Base-by-base conservation (phyloP, 2,888 invertebrate genomes). In the Hydropsyche betteni region DNA sequence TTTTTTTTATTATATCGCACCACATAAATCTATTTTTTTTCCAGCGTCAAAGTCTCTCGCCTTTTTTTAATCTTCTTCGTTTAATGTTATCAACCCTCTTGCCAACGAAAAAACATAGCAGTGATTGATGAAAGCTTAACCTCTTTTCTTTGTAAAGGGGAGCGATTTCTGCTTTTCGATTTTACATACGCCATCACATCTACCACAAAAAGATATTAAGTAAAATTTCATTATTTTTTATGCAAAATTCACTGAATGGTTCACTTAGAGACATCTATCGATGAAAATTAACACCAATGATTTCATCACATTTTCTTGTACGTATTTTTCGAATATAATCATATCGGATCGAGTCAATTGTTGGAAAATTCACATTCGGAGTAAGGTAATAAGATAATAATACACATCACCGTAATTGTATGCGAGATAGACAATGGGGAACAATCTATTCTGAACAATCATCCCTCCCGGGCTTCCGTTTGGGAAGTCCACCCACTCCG, bases 1-100 rank as follows among this genome's bases (percentile, higher is more conserved):
- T 36, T 58, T 16, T 16, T 16, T 14, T 58, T 58, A 14, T 14
- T 8, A 16, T n/a, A 64, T 64, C 61, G 33, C 61, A 24, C 61
- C 33, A 34, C 12, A 64, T 64, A 64, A 64, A 64, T 64, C 64
- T 64, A 38, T 64, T 73, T 61, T 24, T 24, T 24, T 24, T 24
- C 24, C 58, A 7, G 34, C 53, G 55, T 36, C 34, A 58, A 51
- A 58, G 33, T 55, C 72, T 72, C 38, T 72, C 34, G 36, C 58
- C 24, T 76, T 76, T 74, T 76, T 76, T 76, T 61, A 76, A 69
- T 74, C 74, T 76, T 64, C 74, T 64, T 64, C 74, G 44, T 76
- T 76, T 74, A 76, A 74, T 74, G 74, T 58, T 70, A 74, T 74
- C 76, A 68, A 70, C 44, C 74, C 74, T 61, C 69, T 52, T 38